Percentiles rank a stretch among this genome's conserved stretches.
phyloP scores from a whole-genome alignment of 92 coral and sea anemone species.

The Actinernus sp. region DNA sequence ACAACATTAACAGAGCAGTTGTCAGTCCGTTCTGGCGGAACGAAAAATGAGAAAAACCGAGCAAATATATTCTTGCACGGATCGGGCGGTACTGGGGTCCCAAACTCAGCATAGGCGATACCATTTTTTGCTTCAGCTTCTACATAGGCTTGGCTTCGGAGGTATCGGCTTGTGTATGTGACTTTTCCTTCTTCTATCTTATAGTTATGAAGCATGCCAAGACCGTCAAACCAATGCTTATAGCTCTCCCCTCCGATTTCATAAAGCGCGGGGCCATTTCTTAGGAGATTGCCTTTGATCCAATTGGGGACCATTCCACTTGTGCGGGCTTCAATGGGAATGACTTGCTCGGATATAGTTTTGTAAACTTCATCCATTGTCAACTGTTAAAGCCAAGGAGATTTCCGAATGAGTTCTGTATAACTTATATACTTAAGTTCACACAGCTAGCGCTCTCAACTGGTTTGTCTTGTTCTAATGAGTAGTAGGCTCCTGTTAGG shows the following conservation, averaged over 20 bases:
- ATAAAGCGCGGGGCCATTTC: constrained; percentile 97
- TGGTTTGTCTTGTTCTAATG: too few species aligned
- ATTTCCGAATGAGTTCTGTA: too few species aligned
- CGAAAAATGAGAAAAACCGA: constrained; percentile 92
- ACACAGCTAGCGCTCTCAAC: too few species aligned
- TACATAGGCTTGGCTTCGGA: constrained; percentile 86
- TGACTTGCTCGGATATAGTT: constrained; percentile 84
- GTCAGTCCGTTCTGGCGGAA: constrained; percentile 93
- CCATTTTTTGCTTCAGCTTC: constrained; percentile 77
- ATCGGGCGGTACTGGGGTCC: constrained; percentile 92
- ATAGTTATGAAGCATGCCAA: constrained; percentile 90
- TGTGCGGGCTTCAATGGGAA: constrained; percentile 76
- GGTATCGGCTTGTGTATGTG: constrained; percentile 82
- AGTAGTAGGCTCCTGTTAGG: too few species aligned
- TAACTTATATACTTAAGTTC: too few species aligned
- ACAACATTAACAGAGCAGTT: constrained; percentile 84
- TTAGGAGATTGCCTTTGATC: constrained; percentile 89
- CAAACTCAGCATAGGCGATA: constrained; percentile 93
- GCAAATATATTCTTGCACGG: constrained; percentile 97
- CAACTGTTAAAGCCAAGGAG: too few species aligned
- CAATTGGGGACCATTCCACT: constrained; percentile 83
- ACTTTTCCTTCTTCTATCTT: constrained; percentile 90
- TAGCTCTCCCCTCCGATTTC: constrained; percentile 88
- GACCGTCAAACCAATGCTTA: constrained; percentile 99
- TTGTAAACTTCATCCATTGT: constrained; percentile 93